Percentiles rank a stretch among this genome's conserved stretches.
These are phyloP conservation scores for Pantherophis guttatus DNA, from an alignment of 2,113 vertebrate species.

Conservation along the genomic window DNA sequence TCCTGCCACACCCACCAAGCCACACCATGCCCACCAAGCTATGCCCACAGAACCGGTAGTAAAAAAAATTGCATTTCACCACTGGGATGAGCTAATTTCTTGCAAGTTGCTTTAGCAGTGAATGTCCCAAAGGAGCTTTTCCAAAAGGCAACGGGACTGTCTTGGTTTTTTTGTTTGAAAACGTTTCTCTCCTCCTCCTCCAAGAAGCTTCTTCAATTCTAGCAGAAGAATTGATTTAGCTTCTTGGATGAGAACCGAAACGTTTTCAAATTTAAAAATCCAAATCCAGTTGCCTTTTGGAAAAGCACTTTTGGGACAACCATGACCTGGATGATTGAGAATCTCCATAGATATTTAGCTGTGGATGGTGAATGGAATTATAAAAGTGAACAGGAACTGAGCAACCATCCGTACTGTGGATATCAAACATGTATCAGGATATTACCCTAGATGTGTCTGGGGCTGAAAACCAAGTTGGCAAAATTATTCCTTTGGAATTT, in stretches of 20 bases:
- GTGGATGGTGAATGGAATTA: neutral
- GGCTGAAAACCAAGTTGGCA: neutral
- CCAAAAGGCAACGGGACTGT: neutral
- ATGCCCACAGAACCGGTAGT: too few species aligned
- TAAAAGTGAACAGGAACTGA: neutral
- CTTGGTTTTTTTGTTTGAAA: neutral
- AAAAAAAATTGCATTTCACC: too few species aligned
- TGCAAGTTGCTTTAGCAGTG: neutral
- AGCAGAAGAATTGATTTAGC: neutral
- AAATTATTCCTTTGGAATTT: neutral
- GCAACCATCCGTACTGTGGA: neutral
- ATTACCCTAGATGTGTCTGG: neutral
- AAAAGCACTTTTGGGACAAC: neutral
- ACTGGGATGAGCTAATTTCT: neutral
- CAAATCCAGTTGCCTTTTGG: neutral
- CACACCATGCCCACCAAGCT: too few species aligned
- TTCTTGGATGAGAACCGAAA: neutral
- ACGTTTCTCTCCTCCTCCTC: neutral
- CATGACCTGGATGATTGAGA: neutral
- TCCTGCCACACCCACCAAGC: too few species aligned
- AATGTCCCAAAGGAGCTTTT: neutral
- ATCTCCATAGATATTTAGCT: neutral
- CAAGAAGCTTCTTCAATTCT: neutral
- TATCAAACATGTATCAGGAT: neutral
- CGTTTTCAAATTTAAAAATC: neutral